Evolutionary conservation across 2,888 invertebrate genomes (phyloP).

Genomic region (Tillus elongatus): DNA sequence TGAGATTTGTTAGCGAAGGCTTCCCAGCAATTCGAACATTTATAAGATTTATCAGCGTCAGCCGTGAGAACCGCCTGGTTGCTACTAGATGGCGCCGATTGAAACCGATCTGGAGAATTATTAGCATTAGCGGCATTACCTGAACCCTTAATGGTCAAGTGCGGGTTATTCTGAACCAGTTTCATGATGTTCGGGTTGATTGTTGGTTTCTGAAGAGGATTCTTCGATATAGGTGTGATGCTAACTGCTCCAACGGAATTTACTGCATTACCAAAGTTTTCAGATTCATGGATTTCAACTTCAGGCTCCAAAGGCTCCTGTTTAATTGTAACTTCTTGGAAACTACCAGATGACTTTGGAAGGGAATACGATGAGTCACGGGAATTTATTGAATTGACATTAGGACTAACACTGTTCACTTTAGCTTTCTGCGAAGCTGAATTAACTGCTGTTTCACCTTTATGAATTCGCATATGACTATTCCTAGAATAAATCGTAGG

Average conservation of each 20-base stretch:
- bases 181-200: slow-evolving; percentile 37
- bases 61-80: not conserved
- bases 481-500: slow-evolving; percentile 39
- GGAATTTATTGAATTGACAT: not conserved
- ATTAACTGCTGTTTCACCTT: slow-evolving; percentile 27
- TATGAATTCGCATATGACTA: slow-evolving; percentile 42
- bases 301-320: slow-evolving; percentile 38
- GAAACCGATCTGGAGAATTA: slow-evolving; percentile 9
- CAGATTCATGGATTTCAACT: slow-evolving; percentile 39
- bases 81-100: not conserved
- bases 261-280: slow-evolving; percentile 12
- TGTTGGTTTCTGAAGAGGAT: slow-evolving; percentile 29
- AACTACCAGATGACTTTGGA: not conserved
- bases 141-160: slow-evolving; percentile 35
- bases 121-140: slow-evolving; percentile 12
- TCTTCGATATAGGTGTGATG: slow-evolving; percentile 38
- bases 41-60: slow-evolving; percentile 32
- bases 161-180: slow-evolving; percentile 40
- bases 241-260: slow-evolving; percentile 29
- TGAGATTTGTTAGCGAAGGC: slow-evolving; percentile 40
- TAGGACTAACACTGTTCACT: not conserved
- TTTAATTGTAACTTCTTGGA: slow-evolving; percentile 24
- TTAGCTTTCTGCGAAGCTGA: not conserved
- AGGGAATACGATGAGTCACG: not conserved
- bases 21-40: slow-evolving; percentile 40